Percentiles rank a stretch among this genome's conserved stretches.
phyloP scores from a whole-genome alignment of 1,140 invertebrate genomes.

The Drosophila melanica region DNA sequence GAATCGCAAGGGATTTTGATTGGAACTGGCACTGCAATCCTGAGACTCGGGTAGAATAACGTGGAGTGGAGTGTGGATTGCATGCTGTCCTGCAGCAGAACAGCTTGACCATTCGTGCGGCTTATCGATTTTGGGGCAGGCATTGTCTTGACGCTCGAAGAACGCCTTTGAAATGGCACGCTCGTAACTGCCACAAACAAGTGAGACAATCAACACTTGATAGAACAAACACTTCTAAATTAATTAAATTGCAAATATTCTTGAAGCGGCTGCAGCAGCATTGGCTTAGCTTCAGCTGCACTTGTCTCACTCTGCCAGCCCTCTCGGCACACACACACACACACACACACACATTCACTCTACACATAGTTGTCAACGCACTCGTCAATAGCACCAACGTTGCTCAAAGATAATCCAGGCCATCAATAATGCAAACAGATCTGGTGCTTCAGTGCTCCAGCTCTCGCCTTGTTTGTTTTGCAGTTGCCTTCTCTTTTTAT shows the following conservation, averaged over 20 bases:
- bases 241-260: slow-evolving; percentile 82
- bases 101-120: slow-evolving; percentile 68
- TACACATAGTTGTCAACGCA: slow-evolving; percentile 61
- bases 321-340: slow-evolving; percentile 37
- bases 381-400: slow-evolving; percentile 57
- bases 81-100: slow-evolving; percentile 12
- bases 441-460: slow-evolving; percentile 33
- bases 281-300: slow-evolving; percentile 19
- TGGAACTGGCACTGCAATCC: slow-evolving; percentile 8
- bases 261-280: slow-evolving; percentile 65
- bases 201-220: slow-evolving; percentile 82
- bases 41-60: neutral
- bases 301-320: slow-evolving; percentile 6
- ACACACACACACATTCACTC: neutral
- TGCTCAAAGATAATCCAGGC: slow-evolving; percentile 76
- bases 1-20: slow-evolving; percentile 19
- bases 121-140: slow-evolving; percentile 68
- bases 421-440: slow-evolving; percentile 81
- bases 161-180: slow-evolving; percentile 68
- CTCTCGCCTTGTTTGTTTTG: slow-evolving; percentile 55
- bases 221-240: slow-evolving; percentile 82
- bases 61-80: neutral
- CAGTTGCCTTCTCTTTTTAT: slow-evolving; percentile 1
- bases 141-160: slow-evolving; percentile 54
- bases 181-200: slow-evolving; percentile 80